Evolutionary conservation across 1,140 invertebrate species (phyloP).

Genomic region (Piezodorus guildinii): DNA sequence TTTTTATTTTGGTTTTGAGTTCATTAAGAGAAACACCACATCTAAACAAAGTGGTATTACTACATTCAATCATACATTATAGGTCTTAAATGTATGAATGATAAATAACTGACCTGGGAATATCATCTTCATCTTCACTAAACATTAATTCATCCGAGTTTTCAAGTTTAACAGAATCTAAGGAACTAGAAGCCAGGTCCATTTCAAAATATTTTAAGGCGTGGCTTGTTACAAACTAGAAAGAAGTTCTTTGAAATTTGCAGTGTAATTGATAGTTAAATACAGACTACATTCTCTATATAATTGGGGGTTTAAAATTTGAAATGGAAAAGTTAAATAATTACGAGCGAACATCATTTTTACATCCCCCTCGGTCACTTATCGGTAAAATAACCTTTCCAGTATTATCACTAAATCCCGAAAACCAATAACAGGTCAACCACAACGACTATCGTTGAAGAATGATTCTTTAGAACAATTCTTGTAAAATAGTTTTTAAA

Average conservation of each 20-base stretch:
- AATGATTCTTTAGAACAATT: too few species aligned
- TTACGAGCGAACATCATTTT: neutral
- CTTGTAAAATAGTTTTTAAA: too few species aligned
- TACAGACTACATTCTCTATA: neutral
- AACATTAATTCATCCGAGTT: neutral
- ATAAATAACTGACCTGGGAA: constrained; percentile 1
- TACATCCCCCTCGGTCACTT: neutral
- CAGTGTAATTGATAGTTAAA: neutral
- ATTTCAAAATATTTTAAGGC: constrained; percentile 9
- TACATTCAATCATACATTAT: neutral
- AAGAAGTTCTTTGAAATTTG: neutral
- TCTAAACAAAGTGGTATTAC: constrained; percentile 6
- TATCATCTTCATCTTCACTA: constrained; percentile 10
- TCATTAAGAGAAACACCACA: constrained; percentile 9
- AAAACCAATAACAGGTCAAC: too few species aligned
- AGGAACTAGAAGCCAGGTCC: constrained; percentile 6
- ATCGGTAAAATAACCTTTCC: constrained; percentile 13
- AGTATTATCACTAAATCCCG: constrained; percentile 5
- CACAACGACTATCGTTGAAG: too few species aligned
- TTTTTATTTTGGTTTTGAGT: constrained; percentile 3
- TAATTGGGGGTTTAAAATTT: neutral
- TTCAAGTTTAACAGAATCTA: neutral
- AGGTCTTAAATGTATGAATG: neutral
- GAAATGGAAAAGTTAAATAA: neutral
- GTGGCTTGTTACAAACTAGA: constrained; percentile 4